A percentile compares a stretch with the other conserved stretches of the same genome.
Conservation (phyloP, 2,113 vertebrate genomes). For the Nothobranchius furzeri region DNA sequence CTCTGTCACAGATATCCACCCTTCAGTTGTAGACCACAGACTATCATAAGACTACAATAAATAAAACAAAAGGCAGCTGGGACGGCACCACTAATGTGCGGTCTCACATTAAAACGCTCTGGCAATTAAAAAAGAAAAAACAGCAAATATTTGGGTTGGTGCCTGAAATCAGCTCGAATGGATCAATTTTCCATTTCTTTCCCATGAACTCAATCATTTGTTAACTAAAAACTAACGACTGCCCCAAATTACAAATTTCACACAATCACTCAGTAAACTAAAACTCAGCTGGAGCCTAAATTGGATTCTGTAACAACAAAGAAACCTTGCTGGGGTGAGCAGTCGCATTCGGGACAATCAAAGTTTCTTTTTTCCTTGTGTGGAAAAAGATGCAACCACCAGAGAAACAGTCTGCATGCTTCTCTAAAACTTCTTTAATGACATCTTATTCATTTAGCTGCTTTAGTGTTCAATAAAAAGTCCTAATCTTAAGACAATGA, state of each 20-base stretch:
- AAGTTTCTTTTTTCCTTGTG: constrained; percentile 5
- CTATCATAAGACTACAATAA: constrained; percentile 28
- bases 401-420: constrained; percentile 16
- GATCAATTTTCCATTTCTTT: constrained; percentile 34
- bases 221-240: constrained; percentile 38
- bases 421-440: constrained; percentile 24
- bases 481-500: constrained; percentile 20
- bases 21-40: constrained; percentile 62
- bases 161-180: constrained; percentile 18
- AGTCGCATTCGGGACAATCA: constrained; percentile 29
- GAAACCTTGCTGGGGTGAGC: constrained; percentile 8
- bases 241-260: constrained; percentile 29
- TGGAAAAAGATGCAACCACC: constrained; percentile 15
- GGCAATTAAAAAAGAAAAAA: constrained; percentile 16
- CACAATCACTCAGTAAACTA: constrained; percentile 32
- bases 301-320: constrained; percentile 32
- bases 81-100: constrained; percentile 13
- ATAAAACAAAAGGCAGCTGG: constrained; percentile 5
- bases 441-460: constrained; percentile 41
- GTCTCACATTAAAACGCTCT: constrained; percentile 4
- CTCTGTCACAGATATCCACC: constrained; percentile 67
- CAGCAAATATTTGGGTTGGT: constrained; percentile 28
- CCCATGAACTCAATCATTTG: constrained; percentile 33
- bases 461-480: constrained; percentile 32
- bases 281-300: constrained; percentile 35